Percentiles rank a stretch among this genome's conserved stretches.
These are phyloP conservation scores for Choristoneura rosaceana DNA, from an alignment of 2,888 invertebrate species.

Conservation along the genomic window DNA sequence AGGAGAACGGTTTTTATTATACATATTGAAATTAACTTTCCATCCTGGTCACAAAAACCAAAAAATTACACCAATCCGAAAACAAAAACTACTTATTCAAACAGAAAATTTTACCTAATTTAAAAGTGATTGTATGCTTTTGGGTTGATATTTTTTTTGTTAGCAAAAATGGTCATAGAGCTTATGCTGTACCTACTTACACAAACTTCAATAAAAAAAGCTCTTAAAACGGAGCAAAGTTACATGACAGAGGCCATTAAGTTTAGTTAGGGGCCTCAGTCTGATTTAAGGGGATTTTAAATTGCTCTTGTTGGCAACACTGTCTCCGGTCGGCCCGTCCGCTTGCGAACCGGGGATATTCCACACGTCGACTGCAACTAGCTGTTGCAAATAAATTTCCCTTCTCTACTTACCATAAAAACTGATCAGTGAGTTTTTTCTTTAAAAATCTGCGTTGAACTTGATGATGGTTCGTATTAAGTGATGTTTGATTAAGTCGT, in stretches of 20 bases:
- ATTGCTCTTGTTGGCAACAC: conserved; percentile 5
- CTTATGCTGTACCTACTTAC: neutral
- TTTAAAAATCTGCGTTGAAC: neutral
- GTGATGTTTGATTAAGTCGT: neutral
- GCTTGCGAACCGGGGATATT: conserved; percentile 6
- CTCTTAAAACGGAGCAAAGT: neutral
- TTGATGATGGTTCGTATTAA: neutral
- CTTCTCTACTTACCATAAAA: neutral
- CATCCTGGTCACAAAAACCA: too few relatives aligned
- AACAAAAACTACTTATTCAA: too few relatives aligned
- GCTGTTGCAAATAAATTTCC: conserved; percentile 16
- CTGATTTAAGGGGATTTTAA: neutral
- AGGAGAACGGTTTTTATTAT: too few relatives aligned
- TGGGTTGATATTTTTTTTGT: too few relatives aligned
- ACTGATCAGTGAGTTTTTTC: neutral
- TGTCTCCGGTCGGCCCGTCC: neutral
- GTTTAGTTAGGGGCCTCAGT: neutral
- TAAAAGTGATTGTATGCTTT: too few relatives aligned
- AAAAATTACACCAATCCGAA: too few relatives aligned
- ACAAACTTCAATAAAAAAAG: neutral
- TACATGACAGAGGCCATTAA: neutral
- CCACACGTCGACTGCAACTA: conserved; percentile 16
- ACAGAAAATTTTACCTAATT: too few relatives aligned
- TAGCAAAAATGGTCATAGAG: too few relatives aligned
- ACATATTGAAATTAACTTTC: too few relatives aligned